These are phyloP conservation scores for Selene dorsalis DNA, from an alignment of 2,797 vertebrate species.

Conservation along the genomic window DNA sequence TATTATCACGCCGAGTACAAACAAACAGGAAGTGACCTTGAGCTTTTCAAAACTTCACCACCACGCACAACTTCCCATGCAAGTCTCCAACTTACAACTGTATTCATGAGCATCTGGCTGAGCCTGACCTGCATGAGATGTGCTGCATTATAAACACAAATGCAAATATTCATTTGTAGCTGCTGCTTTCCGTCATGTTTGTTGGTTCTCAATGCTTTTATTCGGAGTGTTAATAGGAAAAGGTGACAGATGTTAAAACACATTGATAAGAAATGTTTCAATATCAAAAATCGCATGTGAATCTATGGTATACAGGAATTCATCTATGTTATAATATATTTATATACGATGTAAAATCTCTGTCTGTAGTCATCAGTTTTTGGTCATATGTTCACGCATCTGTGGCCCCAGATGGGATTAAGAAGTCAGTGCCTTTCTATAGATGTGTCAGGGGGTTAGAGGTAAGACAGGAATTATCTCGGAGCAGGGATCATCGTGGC, in stretches of 20 bases:
- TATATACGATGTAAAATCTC: neutral
- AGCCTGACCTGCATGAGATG: constrained; percentile 68
- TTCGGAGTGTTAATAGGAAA: constrained; percentile 11
- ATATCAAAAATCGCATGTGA: neutral
- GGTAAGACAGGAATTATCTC: constrained; percentile 63
- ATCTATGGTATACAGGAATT: neutral
- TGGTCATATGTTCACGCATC: constrained; percentile 14
- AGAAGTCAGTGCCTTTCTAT: constrained; percentile 41
- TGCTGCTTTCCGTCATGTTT: constrained; percentile 41
- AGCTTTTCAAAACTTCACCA: constrained; percentile 75
- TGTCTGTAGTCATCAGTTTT: constrained; percentile 21
- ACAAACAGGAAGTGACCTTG: constrained; percentile 80
- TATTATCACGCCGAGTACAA: constrained; percentile 48
- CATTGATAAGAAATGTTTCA: neutral
- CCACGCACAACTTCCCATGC: constrained; percentile 52
- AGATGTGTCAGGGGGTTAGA: constrained; percentile 57
- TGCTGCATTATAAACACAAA: constrained; percentile 68
- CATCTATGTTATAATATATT: neutral
- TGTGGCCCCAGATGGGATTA: constrained; percentile 44
- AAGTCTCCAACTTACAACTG: constrained; percentile 69
- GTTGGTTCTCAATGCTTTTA: constrained; percentile 19
- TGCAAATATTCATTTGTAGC: constrained; percentile 55
- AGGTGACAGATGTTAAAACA: neutral
- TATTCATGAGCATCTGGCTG: constrained; percentile 85
- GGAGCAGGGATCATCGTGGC: constrained; percentile 47